Base-by-base conservation (phyloP, 2,797 vertebrate species). In the Menidia menidia region DNA sequence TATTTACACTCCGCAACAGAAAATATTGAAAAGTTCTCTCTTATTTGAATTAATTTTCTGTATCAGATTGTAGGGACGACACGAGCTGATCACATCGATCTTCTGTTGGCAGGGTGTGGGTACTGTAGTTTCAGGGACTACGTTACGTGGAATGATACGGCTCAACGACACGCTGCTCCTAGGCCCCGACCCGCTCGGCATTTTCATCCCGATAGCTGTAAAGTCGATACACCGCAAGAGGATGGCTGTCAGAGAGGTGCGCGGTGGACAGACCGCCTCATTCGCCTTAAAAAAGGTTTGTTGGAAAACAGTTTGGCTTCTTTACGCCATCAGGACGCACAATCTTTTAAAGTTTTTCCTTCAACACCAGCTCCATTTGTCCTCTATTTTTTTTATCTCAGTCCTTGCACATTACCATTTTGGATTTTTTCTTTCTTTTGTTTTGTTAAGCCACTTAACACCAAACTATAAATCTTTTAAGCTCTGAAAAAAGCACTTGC, bases 191-290 rank as follows among this genome's bases (percentile, higher is more conserved):
- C 97, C 97, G 0, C 89, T 99, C 55, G 98, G 98, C 59, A 96
- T 92, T 88, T 99, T 99, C 91, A 93, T 96, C 58, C 86, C 97
- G 69, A 99, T 99, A 16, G 95, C 97, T 1, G 97, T 99, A 51
- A 99, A 99, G 85, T 98, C 97, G 47, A 99, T 99, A 89, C 98
- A 99, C 86, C 95, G 98, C 57, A 99, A 99, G 83, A 95, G 98
- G 80, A 99, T 99, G 98, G 96, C 98, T 0, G 98, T 99, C 50
- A 96, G 95, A 81, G 97, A 99, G 87, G 98, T 99, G 30, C 94
- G 96, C 0, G 97, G 98, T 3, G 98, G 98, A 31, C 98, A 99
- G 94, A 99, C 97, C 0, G 98, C 98, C 0, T 99, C 97, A 31
- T 99, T 99, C 8, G 96, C 98, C 1, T 89, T 99, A 70, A 99